Conservation (phyloP, 2,888 invertebrate species). For the Leucoptera coffeella region DNA sequence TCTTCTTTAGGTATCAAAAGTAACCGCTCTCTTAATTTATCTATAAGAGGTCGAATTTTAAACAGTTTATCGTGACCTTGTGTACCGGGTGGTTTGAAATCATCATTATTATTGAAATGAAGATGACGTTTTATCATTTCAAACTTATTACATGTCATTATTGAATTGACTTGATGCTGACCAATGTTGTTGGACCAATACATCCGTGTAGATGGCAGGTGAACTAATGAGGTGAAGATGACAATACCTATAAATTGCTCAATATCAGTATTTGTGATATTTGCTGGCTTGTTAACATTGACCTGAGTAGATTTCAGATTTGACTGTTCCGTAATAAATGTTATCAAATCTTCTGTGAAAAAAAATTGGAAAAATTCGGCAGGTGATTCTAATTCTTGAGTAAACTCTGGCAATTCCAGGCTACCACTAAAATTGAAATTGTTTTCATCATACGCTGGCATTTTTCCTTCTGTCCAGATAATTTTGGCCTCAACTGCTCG, state of each 20-base stretch:
- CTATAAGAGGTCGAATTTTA: constrained; percentile 2
- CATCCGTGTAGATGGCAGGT: constrained; percentile 7
- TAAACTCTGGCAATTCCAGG: too few relatives aligned
- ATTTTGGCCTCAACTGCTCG: too few relatives aligned
- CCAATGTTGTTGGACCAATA: constrained; percentile 10
- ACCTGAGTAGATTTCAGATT: not conserved
- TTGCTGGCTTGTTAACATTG: not conserved
- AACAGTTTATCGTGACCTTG: constrained; percentile 1
- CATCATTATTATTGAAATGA: constrained; percentile 12
- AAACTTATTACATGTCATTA: constrained; percentile 11
- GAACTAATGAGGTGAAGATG: not conserved
- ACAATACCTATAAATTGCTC: constrained; percentile 1
- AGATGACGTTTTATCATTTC: constrained; percentile 10
- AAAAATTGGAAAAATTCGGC: too few relatives aligned
- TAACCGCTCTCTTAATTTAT: constrained; percentile 5
- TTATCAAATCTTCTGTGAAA: too few relatives aligned
- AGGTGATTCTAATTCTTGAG: too few relatives aligned
- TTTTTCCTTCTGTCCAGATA: too few relatives aligned
- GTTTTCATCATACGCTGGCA: too few relatives aligned
- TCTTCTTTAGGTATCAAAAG: constrained; percentile 8
- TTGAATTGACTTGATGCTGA: constrained; percentile 10
- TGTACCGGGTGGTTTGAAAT: constrained; percentile 9
- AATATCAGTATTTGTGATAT: constrained; percentile 1
- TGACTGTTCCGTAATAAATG: too few relatives aligned
- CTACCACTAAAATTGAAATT: too few relatives aligned